A percentile compares a stretch with the other conserved stretches of the same genome.
These are phyloP conservation scores for Trichogramma pretiosum DNA, from an alignment of 1,140 invertebrate genomes.

Conservation along the genomic window DNA sequence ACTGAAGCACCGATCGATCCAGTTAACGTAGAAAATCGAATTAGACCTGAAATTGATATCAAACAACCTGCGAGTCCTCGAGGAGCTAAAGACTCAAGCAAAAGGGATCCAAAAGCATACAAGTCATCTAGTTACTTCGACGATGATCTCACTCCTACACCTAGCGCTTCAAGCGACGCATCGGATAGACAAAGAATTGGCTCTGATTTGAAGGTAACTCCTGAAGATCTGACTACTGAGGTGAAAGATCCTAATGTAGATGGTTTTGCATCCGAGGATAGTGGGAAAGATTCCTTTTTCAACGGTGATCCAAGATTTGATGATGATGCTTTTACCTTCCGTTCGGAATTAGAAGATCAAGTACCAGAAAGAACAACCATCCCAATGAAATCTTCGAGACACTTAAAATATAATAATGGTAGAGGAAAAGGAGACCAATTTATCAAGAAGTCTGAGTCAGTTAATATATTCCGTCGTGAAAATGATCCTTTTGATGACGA, in stretches of 20 bases:
- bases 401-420: conserved; percentile 34
- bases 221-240: conserved; percentile 32
- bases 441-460: conserved; percentile 75
- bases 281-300: conserved; percentile 33
- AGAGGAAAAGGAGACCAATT: conserved; percentile 40
- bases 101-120: conserved; percentile 28
- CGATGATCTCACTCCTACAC: conserved; percentile 59
- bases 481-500: conserved; percentile 80
- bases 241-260: conserved; percentile 23
- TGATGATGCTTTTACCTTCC: conserved; percentile 38
- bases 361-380: conserved; percentile 35
- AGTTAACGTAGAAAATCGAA: conserved; percentile 32
- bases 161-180: conserved; percentile 37
- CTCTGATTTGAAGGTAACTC: conserved; percentile 35
- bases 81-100: conserved; percentile 28
- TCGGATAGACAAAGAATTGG: conserved; percentile 31
- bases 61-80: conserved; percentile 35
- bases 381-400: conserved; percentile 38
- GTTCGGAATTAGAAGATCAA: conserved; percentile 39
- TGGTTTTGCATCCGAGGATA: conserved; percentile 29
- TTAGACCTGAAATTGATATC: conserved; percentile 30
- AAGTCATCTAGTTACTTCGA: conserved; percentile 53
- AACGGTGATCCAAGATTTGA: conserved; percentile 38
- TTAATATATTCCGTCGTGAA: conserved; percentile 74
- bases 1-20: conserved; percentile 25